phyloP scores from a whole-genome alignment of 92 coral and sea anemone species.

The Desmophyllum pertusum region DNA sequence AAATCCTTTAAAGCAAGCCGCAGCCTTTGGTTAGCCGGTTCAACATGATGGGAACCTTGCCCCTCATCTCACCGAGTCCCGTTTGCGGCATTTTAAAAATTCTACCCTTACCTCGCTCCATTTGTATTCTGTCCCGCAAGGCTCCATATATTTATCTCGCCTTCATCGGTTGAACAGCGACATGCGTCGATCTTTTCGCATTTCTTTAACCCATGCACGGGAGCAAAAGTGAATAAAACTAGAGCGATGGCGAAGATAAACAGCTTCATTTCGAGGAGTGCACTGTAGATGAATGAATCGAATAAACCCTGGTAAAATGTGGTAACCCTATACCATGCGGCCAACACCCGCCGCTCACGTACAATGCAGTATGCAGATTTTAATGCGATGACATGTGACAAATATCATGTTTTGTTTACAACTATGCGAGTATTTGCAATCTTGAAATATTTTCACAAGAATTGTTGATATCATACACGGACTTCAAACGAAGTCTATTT shows the following conservation, averaged over 20 bases:
- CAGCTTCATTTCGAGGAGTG: neutral
- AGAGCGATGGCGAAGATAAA: neutral
- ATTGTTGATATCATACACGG: neutral
- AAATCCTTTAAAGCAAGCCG: neutral
- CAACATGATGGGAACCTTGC: no score
- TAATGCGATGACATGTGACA: neutral
- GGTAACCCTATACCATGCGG: neutral
- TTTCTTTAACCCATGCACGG: constrained; percentile 41
- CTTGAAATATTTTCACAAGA: neutral
- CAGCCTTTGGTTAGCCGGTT: neutral
- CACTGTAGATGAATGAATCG: neutral
- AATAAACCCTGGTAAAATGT: neutral
- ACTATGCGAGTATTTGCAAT: neutral
- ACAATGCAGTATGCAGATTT: constrained; percentile 3
- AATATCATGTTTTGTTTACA: constrained; percentile 4
- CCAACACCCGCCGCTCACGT: constrained; percentile 15
- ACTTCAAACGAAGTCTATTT: neutral
- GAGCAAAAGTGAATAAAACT: neutral
- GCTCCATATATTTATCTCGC: constrained; percentile 73
- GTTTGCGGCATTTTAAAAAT: neutral
- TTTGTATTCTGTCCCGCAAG: constrained; percentile 50
- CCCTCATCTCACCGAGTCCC: neutral
- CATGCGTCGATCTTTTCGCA: constrained; percentile 69
- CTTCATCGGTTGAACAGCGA: constrained; percentile 74
- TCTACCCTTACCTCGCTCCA: constrained; percentile 42